phyloP scores from a whole-genome alignment of 2,113 vertebrate species.

The Phrynosoma platyrhinos region DNA sequence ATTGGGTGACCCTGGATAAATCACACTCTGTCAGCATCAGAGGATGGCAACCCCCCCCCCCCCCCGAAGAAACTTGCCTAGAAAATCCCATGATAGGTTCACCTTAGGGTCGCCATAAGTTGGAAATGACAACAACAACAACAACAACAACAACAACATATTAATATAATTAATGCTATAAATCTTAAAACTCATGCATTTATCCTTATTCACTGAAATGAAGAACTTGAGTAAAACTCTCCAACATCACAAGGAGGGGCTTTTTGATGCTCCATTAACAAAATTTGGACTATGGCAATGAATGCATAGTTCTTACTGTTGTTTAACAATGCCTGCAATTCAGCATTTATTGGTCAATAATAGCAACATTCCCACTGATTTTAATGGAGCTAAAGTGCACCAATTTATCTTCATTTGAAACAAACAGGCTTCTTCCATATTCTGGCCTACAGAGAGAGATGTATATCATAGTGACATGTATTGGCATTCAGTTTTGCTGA shows the following conservation, averaged over 20 bases:
- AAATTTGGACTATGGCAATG: neutral
- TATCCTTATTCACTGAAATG: neutral
- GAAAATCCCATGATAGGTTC: too few species aligned
- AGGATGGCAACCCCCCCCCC: too few species aligned
- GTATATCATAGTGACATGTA: neutral
- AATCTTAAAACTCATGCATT: too few species aligned
- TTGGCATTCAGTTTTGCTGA: neutral
- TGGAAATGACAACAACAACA: too few species aligned
- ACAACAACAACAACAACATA: too few species aligned
- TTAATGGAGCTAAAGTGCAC: neutral
- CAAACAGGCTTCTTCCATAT: neutral
- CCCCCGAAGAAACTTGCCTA: too few species aligned
- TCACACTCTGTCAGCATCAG: too few species aligned
- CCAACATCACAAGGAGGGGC: neutral
- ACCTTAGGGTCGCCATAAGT: too few species aligned
- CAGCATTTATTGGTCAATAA: neutral
- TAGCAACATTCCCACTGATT: neutral
- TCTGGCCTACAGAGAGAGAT: neutral
- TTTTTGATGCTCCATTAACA: neutral
- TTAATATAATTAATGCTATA: too few species aligned
- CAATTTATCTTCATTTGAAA: slow-evolving; percentile 10
- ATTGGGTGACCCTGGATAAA: too few species aligned
- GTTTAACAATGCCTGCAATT: neutral
- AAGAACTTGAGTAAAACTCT: neutral
- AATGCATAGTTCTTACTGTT: neutral